These are phyloP conservation scores for Ameiurus melas DNA, from an alignment of 2,113 vertebrate genomes.

Conservation along the genomic window DNA sequence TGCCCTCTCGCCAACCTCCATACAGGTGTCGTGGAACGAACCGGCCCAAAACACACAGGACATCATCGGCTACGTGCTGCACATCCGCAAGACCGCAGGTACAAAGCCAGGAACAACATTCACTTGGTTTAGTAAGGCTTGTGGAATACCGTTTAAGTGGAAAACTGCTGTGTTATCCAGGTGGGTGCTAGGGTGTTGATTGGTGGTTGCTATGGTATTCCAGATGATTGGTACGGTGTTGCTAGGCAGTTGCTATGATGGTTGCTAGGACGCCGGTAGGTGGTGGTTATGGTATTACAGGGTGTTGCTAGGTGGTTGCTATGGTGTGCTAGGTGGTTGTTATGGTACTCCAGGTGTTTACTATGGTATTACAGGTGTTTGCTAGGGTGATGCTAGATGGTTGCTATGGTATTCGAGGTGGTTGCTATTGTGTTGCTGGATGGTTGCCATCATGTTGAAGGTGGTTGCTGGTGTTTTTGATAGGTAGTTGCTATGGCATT, in stretches of 20 bases:
- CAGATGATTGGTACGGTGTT: not conserved
- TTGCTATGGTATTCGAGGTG: not conserved
- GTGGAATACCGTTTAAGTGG: not conserved
- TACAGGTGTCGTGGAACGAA: conserved; percentile 91
- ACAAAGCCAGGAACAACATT: not conserved
- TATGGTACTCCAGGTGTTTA: not conserved
- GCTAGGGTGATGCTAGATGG: not conserved
- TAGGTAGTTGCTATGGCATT: not conserved
- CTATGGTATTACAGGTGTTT: not conserved
- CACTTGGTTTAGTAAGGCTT: not conserved
- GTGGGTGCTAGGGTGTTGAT: not conserved
- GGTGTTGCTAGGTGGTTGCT: not conserved
- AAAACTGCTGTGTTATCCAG: not conserved
- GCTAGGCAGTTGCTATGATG: not conserved
- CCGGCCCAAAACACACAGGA: conserved; percentile 90
- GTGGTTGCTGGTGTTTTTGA: too few species aligned
- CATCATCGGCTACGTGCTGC: conserved; percentile 95
- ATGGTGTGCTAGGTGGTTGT: not conserved
- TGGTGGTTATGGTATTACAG: not conserved
- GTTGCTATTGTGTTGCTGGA: not conserved
- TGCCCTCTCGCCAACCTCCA: conserved; percentile 84
- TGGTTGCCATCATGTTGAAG: not conserved
- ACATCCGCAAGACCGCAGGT: conserved; percentile 91
- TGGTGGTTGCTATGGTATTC: not conserved
- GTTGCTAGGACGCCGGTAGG: not conserved